A percentile compares a stretch with the other conserved stretches of the same genome.
These are phyloP conservation scores for Drosophila gaucha DNA, from an alignment of 2,888 invertebrate species.

Conservation along the genomic window DNA sequence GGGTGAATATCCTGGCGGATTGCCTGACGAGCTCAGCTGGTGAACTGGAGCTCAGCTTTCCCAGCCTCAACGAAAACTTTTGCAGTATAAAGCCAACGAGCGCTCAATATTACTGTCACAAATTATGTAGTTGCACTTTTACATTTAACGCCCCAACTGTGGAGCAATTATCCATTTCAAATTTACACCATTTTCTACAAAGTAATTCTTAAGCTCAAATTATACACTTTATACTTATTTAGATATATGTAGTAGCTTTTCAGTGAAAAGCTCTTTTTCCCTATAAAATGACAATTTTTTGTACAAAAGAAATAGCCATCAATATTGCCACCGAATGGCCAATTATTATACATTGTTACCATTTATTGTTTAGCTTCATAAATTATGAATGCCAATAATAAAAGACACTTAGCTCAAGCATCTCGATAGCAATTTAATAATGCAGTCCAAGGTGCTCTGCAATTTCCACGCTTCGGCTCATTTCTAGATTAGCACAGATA, in stretches of 20 bases:
- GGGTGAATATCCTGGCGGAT: constrained; percentile 94
- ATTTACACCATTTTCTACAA: constrained; percentile 20
- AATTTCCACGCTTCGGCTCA: constrained; percentile 30
- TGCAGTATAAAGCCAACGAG: constrained; percentile 61
- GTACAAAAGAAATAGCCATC: constrained; percentile 56
- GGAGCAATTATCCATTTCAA: constrained; percentile 47
- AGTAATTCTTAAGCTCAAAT: constrained; percentile 46
- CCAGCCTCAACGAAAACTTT: neutral
- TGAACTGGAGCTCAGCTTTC: constrained; percentile 55
- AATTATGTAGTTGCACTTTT: constrained; percentile 37
- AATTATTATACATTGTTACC: constrained; percentile 38
- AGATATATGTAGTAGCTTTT: constrained; percentile 38
- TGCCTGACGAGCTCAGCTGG: constrained; percentile 84
- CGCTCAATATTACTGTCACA: constrained; percentile 56
- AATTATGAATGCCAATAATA: constrained; percentile 59
- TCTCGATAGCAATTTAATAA: constrained; percentile 14
- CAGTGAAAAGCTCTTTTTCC: constrained; percentile 50
- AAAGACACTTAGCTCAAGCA: constrained; percentile 54
- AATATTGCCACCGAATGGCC: constrained; percentile 48
- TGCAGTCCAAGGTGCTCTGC: constrained; percentile 40
- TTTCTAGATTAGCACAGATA: constrained; percentile 15
- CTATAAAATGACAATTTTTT: constrained; percentile 35
- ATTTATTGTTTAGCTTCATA: constrained; percentile 36
- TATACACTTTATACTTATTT: constrained; percentile 29
- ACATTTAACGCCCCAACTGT: constrained; percentile 41